Conservation (phyloP, 23 tunicate species). For the Clavelina lepadiformis region DNA sequence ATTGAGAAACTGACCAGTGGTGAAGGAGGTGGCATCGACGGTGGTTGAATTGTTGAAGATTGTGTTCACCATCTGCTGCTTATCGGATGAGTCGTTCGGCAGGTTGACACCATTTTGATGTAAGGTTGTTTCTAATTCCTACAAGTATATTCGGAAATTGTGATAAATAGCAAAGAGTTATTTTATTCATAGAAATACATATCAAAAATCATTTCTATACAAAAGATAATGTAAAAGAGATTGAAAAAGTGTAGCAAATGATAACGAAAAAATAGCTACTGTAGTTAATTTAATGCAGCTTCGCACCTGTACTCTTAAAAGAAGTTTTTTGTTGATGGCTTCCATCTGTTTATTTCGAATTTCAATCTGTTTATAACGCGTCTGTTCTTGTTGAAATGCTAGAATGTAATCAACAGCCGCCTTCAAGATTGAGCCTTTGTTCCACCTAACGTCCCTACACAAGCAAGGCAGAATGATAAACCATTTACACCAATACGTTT, state of each 20-base stretch:
- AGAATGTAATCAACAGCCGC: conserved; percentile 91
- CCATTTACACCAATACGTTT: too few relatives aligned
- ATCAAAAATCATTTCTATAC: too few relatives aligned
- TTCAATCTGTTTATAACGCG: conserved; percentile 25
- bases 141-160: not conserved
- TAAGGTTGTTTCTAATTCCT: conserved; percentile 60
- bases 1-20: conserved; percentile 2
- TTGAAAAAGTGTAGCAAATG: too few relatives aligned
- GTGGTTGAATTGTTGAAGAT: conserved; percentile 11
- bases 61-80: conserved; percentile 45
- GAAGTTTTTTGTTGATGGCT: conserved; percentile 47
- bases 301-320: conserved; percentile 75
- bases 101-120: conserved; percentile 55
- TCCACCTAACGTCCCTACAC: conserved; percentile 18
- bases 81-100: conserved; percentile 38
- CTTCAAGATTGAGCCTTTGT: conserved; percentile 82
- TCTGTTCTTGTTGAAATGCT: conserved; percentile 32
- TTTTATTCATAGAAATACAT: too few relatives aligned
- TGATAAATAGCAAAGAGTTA: not conserved
- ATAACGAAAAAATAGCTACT: too few relatives aligned
- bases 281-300: too few relatives aligned
- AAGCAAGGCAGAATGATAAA: too few relatives aligned
- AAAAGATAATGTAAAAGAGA: too few relatives aligned
- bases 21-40: not conserved
- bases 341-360: conserved; percentile 62